Base-by-base conservation (phyloP, 1,140 invertebrate species). In the Octopus bimaculoides region DNA sequence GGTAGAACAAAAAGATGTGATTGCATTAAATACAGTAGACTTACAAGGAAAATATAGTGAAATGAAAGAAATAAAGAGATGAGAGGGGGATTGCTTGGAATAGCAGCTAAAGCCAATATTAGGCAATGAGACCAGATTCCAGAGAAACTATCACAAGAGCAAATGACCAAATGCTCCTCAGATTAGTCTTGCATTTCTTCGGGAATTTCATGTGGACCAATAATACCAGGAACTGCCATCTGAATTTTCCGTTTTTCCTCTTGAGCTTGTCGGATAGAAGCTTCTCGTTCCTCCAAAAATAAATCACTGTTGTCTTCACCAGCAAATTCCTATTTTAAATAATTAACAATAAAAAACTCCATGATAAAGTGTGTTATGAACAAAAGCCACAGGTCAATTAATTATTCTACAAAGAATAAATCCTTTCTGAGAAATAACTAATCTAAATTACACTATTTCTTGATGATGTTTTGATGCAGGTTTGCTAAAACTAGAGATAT, bases 291-390 rank as follows among this genome's bases (percentile, higher is more conserved):
- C 89, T 99, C 98, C 83, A 99, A 91, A 91, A 96, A 99, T 82
- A 99, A 91, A 91, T 99, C 98, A 82, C 95, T 95, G 90, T 98
- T 96, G 89, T 99, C 98, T 90, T 98, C 97, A 52, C 98, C 98
- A 54, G 97, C 97, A 89, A 96, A 98, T 92, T 99, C 97, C 97
- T 98, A 83, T 5, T 86, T 14, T 66, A 66, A 61, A 52, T 4
- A 73, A 78, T 20, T 20, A 69, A 75, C 20, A 17, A 53, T 54
- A 66, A 73, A 73, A 69, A 10, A 66, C 17, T 26, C 10, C 9
- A 61, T 61, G 26, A 41, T 41, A 41, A 41, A 41, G 26, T 41
- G 26, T 41, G 26, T 41, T 41, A 41, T 41, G 26, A 41, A 41
- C 26, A 41, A 41, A 41, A 41, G 26, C 26, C 26, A 41, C 26